These are phyloP conservation scores for Plestiodon gilberti DNA, from an alignment of 2,113 vertebrate species.

Conservation along the genomic window DNA sequence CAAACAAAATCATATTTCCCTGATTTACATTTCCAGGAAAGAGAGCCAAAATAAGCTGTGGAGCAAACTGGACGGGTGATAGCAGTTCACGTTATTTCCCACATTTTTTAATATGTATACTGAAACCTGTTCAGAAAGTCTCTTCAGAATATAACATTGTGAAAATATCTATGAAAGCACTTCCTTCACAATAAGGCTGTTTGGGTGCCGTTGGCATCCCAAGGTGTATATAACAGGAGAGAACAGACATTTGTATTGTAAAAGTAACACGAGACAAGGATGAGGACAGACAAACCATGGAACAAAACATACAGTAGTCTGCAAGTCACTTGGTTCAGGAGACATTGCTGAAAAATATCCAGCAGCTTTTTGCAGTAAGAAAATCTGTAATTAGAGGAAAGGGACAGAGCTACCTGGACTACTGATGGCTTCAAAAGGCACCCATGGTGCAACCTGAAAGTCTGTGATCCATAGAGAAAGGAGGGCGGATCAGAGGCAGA, in stretches of 20 bases:
- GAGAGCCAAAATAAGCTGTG: neutral
- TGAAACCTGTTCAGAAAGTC: neutral
- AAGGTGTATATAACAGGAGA: neutral
- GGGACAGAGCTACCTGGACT: neutral
- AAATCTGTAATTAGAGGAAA: conserved; percentile 5
- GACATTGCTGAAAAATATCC: neutral
- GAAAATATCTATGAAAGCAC: neutral
- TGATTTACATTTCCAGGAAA: neutral
- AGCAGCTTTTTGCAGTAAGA: neutral
- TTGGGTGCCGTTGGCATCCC: neutral
- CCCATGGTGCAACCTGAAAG: neutral
- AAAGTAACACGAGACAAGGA: neutral
- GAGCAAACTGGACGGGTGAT: neutral
- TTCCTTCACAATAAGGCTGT: neutral
- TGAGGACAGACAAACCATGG: neutral
- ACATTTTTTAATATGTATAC: neutral
- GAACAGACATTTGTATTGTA: neutral
- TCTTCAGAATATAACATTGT: neutral
- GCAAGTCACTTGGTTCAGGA: neutral
- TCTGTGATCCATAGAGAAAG: neutral
- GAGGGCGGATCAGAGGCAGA: neutral
- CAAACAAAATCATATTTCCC: neutral
- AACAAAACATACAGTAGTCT: neutral
- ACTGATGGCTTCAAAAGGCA: neutral
- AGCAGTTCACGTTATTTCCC: neutral